Evolutionary conservation across 1,140 invertebrate species (phyloP), one percentile per base, ranked within the genome.

Genomic region (Rhagoletis zephyria): DNA sequence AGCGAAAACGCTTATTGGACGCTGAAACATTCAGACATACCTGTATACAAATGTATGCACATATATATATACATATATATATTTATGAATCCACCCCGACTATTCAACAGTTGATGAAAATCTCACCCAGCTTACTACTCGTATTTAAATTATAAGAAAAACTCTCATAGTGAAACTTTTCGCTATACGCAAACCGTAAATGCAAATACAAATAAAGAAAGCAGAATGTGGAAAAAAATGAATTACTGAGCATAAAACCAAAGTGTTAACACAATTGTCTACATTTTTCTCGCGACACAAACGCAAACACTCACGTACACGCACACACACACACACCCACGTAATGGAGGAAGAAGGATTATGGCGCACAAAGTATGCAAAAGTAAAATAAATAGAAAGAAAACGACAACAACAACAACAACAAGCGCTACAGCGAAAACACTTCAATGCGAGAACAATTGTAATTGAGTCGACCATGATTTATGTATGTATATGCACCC

Each of bases 381-480:
- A 63, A 4, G 61, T 14, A 63, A 63, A 12, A 63, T 63, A 63
- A 4, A 12, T 45, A 30, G 45, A 74, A 74, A n/a, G 14, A 45
- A 30, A 10, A 6, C 9, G 12, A 42, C 40, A 30, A 45, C 19
- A 51, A n/a, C 5, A 42, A 10, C 64, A 42, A 67, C 70, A 45
- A 48, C 45, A 74, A 74, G n/a, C 70, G 67, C 74, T 10, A 56
- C 0, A 56, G 16, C 7, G n/a, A 56, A 81, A 81, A 81, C n/a
- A 81, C n/a, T 81, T 81, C 67, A 81, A 81, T 81, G 48, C n/a
- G 74, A 48, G 48, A 81, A 81, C 74, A 51, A 81, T 81, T 81
- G 48, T 56, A 81, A 81, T 81, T 59, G 74, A 81, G 74, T 81
- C 74, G 74, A 81, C 48, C 74, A 56, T 81, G 74, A 81, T 81